Evolutionary conservation across 2,113 vertebrate species (phyloP).

Genomic region (Ceyx margarethae): DNA sequence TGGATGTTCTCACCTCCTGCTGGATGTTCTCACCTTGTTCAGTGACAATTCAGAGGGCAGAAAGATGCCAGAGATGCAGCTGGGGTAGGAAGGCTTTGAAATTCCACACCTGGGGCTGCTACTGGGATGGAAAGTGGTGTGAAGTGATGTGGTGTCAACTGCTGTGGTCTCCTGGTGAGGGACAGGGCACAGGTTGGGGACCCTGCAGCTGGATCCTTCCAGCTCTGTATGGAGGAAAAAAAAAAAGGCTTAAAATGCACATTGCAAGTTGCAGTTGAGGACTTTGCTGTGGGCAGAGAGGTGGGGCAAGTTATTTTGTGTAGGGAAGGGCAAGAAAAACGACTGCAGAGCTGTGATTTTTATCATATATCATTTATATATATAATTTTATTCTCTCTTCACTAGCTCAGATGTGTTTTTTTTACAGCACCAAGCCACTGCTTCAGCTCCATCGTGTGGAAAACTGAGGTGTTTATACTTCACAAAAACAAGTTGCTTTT

Average conservation of each 20-base stretch:
- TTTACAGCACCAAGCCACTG: too few relatives aligned
- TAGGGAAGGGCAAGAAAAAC: neutral
- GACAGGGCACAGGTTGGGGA: neutral
- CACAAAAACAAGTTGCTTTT: too few relatives aligned
- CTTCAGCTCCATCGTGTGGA: too few relatives aligned
- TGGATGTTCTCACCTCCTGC: neutral
- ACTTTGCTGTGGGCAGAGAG: neutral
- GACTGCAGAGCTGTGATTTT: neutral
- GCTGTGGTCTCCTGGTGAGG: neutral
- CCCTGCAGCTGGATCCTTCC: neutral
- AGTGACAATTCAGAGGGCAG: neutral
- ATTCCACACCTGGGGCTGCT: neutral
- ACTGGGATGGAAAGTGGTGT: neutral
- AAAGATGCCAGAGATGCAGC: neutral
- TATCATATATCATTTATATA: neutral
- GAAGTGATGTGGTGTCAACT: too few relatives aligned
- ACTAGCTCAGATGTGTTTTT: too few relatives aligned
- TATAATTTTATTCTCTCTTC: too few relatives aligned
- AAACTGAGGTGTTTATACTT: too few relatives aligned
- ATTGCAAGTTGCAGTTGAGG: fast-evolving
- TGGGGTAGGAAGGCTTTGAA: neutral
- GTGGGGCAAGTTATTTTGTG: neutral
- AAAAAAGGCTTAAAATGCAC: neutral
- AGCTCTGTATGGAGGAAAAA: neutral
- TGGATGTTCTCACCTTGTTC: neutral